Base-by-base conservation (phyloP, 2,888 invertebrate genomes). In the Laspeyria flexula region DNA sequence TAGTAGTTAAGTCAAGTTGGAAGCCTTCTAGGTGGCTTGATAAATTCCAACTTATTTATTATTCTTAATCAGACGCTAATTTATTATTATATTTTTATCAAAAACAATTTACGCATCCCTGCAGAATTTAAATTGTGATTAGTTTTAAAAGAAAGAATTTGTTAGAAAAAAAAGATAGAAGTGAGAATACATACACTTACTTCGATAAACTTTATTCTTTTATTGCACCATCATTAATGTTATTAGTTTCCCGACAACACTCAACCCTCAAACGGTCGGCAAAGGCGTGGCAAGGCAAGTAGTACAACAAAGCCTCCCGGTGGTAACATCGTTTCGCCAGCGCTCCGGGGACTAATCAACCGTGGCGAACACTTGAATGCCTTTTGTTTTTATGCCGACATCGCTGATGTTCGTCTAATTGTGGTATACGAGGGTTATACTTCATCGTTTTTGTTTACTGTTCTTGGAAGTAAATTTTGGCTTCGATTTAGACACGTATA, bases 321-420 rank as follows among this genome's bases (percentile, higher is more conserved):
- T 60, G 59, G 54, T 59, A 71, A 73, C 65, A 66, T 69, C 62
- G 73, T 55, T 71, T 59, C 63, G 60, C 60, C 45, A 55, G 43
- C 63, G 79, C 79, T 76, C 65, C 69, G 55, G 76, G 79, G 77
- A 69, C 73, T 77, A 76, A 78, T 79, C 78, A 79, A 72, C 68
- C 72, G 72, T 60, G 53, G 69, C 58, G 58, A 65, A 69, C 65
- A 55, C 61, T 67, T 66, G 73, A 69, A 66, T 65, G 65, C 65
- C 77, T 76, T 76, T 77, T 77, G 77, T 76, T 75, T 74, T 71
- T 70, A 53, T 60, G 60, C 70, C 73, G 75, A 71, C 68, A 37
- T 18, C 43, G 40, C 37, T 37, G 51, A 38, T 31, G 41, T 33
- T 46, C 45, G 10, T 42, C 38, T 51, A 45, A 51, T 51, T 51